phyloP scores from a whole-genome alignment of 2,797 vertebrate species.

The Somateria mollissima region DNA sequence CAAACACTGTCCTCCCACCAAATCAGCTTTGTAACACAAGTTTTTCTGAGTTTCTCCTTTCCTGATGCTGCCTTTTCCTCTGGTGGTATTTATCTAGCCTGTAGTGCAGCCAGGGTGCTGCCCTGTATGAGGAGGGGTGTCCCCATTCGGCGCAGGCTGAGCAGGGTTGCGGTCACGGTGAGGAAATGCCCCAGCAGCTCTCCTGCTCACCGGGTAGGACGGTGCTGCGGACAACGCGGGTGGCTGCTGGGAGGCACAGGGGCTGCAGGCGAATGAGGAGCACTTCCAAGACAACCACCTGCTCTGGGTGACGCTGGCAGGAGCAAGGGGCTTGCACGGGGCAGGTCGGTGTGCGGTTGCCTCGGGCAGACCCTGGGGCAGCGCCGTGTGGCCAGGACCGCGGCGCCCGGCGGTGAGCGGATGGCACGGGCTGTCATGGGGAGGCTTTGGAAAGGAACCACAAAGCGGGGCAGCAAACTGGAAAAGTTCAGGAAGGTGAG shows the following conservation, averaged over 20 bases:
- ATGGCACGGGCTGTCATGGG: too few relatives aligned
- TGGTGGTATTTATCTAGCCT: accelerated
- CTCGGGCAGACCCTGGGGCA: neutral
- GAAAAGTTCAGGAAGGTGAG: too few relatives aligned
- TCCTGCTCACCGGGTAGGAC: too few relatives aligned
- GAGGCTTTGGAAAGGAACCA: too few relatives aligned
- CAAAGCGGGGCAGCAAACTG: too few relatives aligned
- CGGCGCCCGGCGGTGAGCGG: too few relatives aligned
- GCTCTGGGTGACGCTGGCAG: neutral
- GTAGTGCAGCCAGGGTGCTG: accelerated
- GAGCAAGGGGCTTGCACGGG: neutral
- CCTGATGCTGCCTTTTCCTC: neutral
- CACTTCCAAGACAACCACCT: neutral
- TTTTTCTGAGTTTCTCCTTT: neutral
- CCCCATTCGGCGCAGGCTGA: accelerated
- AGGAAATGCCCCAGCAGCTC: neutral
- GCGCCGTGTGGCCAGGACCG: accelerated
- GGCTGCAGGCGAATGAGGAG: too few relatives aligned
- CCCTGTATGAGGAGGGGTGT: accelerated
- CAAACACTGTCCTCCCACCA: neutral
- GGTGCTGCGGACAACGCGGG: neutral
- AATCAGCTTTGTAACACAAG: accelerated
- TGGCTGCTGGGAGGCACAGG: neutral
- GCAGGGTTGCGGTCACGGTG: neutral
- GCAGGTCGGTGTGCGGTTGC: neutral